These are phyloP conservation scores for Nebria ingens DNA, from an alignment of 1,140 invertebrate genomes.

Conservation along the genomic window DNA sequence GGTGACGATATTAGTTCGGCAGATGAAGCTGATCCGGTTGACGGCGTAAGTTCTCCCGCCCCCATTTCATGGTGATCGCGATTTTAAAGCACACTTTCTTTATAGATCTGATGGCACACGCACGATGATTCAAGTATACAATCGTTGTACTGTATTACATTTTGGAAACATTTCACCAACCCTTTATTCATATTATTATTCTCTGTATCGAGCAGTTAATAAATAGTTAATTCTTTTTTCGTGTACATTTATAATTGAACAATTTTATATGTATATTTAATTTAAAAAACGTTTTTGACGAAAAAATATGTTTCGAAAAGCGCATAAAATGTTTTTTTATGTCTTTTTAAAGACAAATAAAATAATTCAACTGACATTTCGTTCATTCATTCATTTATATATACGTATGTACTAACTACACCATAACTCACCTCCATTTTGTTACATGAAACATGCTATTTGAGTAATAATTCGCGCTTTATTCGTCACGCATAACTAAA, in stretches of 20 bases:
- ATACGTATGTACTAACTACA: no score
- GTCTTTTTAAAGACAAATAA: no score
- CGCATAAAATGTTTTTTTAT: no score
- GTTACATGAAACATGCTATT: no score
- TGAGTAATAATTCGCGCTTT: no score
- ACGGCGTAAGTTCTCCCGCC: slow-evolving; percentile 41
- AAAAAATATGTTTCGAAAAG: neutral
- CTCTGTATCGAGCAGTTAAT: neutral
- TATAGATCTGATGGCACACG: slow-evolving; percentile 32
- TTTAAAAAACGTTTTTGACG: slow-evolving; percentile 1
- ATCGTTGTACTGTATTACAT: neutral
- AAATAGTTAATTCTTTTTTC: neutral
- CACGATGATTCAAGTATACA: slow-evolving; percentile 7
- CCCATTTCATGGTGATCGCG: neutral
- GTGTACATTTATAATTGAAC: neutral
- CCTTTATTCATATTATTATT: neutral
- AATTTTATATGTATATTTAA: slow-evolving; percentile 8
- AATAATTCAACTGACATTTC: no score
- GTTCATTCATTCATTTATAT: no score
- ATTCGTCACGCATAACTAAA: no score
- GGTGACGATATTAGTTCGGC: slow-evolving; percentile 84
- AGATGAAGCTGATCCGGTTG: slow-evolving; percentile 73
- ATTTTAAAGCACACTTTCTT: slow-evolving; percentile 10
- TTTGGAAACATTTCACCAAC: neutral
- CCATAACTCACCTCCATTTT: no score